Percentiles rank a stretch among this genome's conserved stretches.
phyloP scores from a whole-genome alignment of 2,797 vertebrate genomes.

The Neosalanx taihuensis region DNA sequence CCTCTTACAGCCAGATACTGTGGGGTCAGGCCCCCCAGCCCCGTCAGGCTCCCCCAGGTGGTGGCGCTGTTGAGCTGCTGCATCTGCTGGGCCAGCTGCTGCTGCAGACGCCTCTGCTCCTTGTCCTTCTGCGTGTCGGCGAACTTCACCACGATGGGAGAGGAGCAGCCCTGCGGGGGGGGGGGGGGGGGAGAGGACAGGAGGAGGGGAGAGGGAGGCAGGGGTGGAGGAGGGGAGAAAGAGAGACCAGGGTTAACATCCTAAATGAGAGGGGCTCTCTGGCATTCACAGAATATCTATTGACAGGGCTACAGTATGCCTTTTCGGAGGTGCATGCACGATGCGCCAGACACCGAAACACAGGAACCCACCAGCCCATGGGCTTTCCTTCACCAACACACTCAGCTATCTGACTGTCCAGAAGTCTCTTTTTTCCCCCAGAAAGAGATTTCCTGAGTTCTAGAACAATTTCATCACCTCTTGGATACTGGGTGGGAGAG shows the following conservation, averaged over 20 bases:
- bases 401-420: constrained; percentile 68
- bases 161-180: constrained; percentile 90
- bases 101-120: constrained; percentile 96
- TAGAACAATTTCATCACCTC: constrained; percentile 81
- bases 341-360: constrained; percentile 6
- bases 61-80: constrained; percentile 99
- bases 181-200: constrained; percentile 22
- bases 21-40: constrained; percentile 92
- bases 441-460: constrained; percentile 78
- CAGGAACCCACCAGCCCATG: background rate
- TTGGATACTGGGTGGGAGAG: constrained; percentile 36
- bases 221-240: constrained; percentile 6
- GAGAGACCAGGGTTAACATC: constrained; percentile 40
- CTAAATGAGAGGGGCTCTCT: too few species aligned
- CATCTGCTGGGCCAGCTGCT: constrained; percentile 98
- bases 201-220: constrained; percentile 26
- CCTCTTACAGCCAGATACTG: constrained; percentile 98
- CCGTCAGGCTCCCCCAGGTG: constrained; percentile 97
- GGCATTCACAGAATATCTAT: background rate
- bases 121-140: constrained; percentile 99
- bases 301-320: background rate
- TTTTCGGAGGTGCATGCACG: constrained; percentile 22
- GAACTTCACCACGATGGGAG: constrained; percentile 98
- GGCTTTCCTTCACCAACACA: constrained; percentile 52
- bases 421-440: constrained; percentile 63